These are phyloP conservation scores for Lycocorax pyrrhopterus DNA, from an alignment of 2,113 vertebrate genomes.

Conservation along the genomic window DNA sequence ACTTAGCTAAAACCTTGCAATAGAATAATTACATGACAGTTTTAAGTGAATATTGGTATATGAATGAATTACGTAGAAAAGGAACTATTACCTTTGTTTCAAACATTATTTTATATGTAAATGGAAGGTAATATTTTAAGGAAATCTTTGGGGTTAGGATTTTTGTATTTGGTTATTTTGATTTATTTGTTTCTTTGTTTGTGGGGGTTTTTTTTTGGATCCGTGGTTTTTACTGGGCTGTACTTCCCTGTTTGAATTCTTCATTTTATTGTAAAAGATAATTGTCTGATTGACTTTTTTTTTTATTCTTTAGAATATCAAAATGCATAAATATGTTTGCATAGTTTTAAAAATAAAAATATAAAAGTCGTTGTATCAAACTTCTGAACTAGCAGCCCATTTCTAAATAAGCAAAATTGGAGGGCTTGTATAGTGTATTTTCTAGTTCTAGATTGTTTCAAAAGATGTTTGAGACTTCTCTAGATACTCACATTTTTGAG, in stretches of 20 bases:
- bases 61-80: not conserved
- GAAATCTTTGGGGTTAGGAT: not conserved
- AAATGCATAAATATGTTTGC: not conserved
- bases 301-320: not conserved
- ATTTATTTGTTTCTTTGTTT: not conserved
- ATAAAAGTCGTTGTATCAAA: not conserved
- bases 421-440: not conserved
- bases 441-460: not conserved
- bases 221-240: rapidly evolving
- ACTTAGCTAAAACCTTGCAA: not conserved
- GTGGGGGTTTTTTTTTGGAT: not conserved
- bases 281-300: not conserved
- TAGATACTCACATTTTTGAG: not conserved
- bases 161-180: not conserved
- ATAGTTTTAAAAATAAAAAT: not conserved
- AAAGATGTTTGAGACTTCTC: not conserved
- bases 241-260: not conserved
- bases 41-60: not conserved
- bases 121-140: not conserved
- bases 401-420: not conserved
- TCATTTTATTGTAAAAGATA: not conserved
- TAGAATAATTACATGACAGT: not conserved
- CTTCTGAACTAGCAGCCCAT: not conserved
- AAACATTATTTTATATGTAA: not conserved
- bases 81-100: not conserved